Conservation (phyloP, 2,113 vertebrate species). For the Rhinoptilus africanus region DNA sequence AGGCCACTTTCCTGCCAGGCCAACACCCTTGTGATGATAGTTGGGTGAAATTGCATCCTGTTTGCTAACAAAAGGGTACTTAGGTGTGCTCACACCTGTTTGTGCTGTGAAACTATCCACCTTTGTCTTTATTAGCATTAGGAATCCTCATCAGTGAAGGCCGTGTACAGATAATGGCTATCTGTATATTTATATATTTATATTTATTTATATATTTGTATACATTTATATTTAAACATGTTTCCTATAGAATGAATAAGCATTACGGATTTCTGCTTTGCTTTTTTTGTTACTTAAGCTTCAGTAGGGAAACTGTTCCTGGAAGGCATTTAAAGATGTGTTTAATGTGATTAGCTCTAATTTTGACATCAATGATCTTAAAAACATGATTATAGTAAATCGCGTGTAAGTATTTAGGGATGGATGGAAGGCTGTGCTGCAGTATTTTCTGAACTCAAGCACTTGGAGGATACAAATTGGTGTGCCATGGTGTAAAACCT, state of each 20-base stretch:
- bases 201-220: too few relatives aligned
- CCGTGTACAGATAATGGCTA: fast-evolving
- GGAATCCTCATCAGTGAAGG: neutral
- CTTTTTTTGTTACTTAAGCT: neutral
- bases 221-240: fast-evolving
- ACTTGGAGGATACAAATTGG: neutral
- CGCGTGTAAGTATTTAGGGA: neutral
- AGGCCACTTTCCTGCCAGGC: neutral
- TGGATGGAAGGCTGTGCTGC: neutral
- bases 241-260: neutral
- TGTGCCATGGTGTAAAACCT: neutral
- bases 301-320: neutral
- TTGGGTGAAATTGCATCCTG: neutral
- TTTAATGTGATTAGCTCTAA: neutral
- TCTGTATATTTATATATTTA: too few relatives aligned
- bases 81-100: neutral
- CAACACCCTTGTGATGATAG: neutral
- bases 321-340: neutral
- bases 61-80: neutral
- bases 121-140: neutral
- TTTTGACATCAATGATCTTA: neutral
- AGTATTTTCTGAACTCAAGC: neutral
- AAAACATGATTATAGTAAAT: neutral
- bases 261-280: fast-evolving
- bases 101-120: neutral